Evolutionary conservation across 2,888 invertebrate species (phyloP).

Genomic region (Pyrochroa serraticornis): DNA sequence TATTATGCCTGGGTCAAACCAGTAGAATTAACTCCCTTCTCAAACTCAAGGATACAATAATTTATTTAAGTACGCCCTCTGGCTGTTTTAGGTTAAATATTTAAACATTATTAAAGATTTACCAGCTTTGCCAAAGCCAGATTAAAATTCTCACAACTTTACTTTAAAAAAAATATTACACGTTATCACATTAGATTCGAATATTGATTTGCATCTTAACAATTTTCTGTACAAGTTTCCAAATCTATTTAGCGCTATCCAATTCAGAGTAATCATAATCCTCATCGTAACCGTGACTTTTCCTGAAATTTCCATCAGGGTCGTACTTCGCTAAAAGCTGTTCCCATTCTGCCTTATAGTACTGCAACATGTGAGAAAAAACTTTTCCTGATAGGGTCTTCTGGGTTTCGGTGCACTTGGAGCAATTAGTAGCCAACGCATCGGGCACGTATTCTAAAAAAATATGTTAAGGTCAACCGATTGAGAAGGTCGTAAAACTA

Average conservation of each 20-base stretch:
- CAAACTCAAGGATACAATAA: too few relatives aligned
- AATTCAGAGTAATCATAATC: constrained; percentile 39
- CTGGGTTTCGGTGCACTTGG: constrained; percentile 65
- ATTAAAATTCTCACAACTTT: too few relatives aligned
- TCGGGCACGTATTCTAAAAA: constrained; percentile 62
- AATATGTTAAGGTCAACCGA: background rate
- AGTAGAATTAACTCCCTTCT: too few relatives aligned
- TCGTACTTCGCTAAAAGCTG: constrained; percentile 70
- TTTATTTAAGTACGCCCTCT: too few relatives aligned
- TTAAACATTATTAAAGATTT: too few relatives aligned
- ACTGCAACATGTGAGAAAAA: constrained; percentile 66
- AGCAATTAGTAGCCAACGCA: constrained; percentile 68
- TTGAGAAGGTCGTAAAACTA: background rate
- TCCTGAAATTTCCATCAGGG: constrained; percentile 55
- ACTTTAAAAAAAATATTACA: too few relatives aligned
- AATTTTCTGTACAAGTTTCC: background rate
- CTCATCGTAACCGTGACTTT: constrained; percentile 41
- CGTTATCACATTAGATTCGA: too few relatives aligned
- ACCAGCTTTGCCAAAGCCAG: too few relatives aligned
- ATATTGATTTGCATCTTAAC: too few relatives aligned
- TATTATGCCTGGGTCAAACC: too few relatives aligned
- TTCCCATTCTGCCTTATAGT: constrained; percentile 68
- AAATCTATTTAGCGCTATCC: constrained; percentile 27
- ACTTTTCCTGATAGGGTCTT: constrained; percentile 68
- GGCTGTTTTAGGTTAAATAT: too few relatives aligned